These are phyloP conservation scores for Microcebus griseorufus DNA, from an alignment of 2,113 vertebrate species.

Conservation along the genomic window DNA sequence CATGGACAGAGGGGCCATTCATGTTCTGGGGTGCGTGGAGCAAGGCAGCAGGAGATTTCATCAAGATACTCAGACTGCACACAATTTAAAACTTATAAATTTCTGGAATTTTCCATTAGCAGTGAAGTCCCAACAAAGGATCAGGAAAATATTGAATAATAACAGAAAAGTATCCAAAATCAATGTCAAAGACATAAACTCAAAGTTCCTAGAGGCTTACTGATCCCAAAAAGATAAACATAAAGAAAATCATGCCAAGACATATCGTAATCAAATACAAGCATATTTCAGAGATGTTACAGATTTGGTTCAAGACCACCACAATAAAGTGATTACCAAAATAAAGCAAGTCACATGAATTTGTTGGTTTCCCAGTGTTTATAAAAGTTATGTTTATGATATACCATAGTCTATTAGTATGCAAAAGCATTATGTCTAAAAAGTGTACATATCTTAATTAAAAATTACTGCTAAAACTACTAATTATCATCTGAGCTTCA, in stretches of 20 bases:
- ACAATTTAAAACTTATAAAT: neutral
- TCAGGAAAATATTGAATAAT: neutral
- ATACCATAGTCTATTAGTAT: neutral
- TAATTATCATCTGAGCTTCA: neutral
- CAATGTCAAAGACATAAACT: neutral
- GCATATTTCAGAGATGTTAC: neutral
- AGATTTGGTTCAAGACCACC: neutral
- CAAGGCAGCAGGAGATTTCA: neutral
- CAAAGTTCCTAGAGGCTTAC: neutral
- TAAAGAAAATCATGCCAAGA: conserved; percentile 1
- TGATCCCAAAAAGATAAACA: neutral
- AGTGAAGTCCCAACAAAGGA: neutral
- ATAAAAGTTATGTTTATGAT: neutral
- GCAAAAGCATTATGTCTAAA: neutral
- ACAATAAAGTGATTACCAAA: neutral
- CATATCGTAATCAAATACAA: neutral
- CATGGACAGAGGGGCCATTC: neutral
- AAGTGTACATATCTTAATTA: neutral
- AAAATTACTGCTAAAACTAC: neutral
- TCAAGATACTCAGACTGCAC: neutral
- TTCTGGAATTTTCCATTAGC: neutral
- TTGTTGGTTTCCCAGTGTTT: neutral
- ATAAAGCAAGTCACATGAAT: neutral
- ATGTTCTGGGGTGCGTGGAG: neutral
- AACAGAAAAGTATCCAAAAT: conserved; percentile 9